Evolutionary conservation across 2,113 vertebrate genomes (phyloP).

Genomic region (Microcebus tavaratra): DNA sequence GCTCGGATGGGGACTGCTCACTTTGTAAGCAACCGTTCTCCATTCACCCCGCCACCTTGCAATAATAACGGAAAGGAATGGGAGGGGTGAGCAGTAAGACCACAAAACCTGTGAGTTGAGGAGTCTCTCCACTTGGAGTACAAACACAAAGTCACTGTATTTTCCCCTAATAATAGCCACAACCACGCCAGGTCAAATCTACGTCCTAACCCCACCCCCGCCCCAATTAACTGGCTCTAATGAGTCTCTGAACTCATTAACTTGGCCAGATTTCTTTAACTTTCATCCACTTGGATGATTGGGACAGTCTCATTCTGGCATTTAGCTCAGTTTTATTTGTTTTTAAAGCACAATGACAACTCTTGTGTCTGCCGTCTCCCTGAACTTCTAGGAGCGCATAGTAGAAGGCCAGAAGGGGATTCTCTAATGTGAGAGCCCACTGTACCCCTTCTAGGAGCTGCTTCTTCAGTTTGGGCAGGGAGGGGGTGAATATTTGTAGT

Average conservation of each 20-base stretch:
- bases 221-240: neutral
- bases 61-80: neutral
- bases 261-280: neutral
- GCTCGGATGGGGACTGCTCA: neutral
- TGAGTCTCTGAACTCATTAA: neutral
- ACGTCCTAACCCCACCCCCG: fast-evolving
- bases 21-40: neutral
- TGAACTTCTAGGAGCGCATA: neutral
- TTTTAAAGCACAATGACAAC: neutral
- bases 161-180: neutral
- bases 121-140: neutral
- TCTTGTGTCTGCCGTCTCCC: neutral
- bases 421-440: no score
- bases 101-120: fast-evolving
- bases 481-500: neutral
- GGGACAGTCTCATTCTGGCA: neutral
- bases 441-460: neutral
- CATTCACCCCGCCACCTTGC: neutral
- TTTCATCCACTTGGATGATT: neutral
- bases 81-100: no score
- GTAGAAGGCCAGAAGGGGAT: fast-evolving
- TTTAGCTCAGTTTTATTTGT: neutral
- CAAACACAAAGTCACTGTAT: neutral
- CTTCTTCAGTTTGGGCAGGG: neutral
- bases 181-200: neutral